Conservation (phyloP, 2,113 vertebrate genomes). For the Epinephelus fuscoguttatus region DNA sequence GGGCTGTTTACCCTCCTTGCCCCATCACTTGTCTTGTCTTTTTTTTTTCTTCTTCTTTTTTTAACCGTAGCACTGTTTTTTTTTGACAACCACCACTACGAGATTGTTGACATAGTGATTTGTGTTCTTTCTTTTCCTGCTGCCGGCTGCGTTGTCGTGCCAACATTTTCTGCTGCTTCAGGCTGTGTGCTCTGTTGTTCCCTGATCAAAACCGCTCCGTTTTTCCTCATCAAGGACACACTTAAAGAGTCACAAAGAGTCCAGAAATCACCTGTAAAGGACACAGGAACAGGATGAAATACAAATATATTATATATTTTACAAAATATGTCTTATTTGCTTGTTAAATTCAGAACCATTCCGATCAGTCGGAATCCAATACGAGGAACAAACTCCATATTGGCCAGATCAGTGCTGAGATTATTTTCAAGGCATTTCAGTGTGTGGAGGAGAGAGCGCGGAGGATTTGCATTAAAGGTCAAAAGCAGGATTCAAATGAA, state of each 20-base stretch:
- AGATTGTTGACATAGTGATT: conserved; percentile 17
- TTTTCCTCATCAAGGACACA: conserved; percentile 13
- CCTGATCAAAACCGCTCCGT: conserved; percentile 12
- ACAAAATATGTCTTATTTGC: no score
- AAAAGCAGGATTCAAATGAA: conserved; percentile 12
- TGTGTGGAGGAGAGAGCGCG: background rate
- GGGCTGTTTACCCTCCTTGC: background rate
- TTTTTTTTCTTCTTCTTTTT: background rate
- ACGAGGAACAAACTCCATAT: background rate
- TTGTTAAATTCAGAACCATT: no score
- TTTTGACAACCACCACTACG: background rate
- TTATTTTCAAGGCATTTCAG: background rate
- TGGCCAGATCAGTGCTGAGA: background rate
- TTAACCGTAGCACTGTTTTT: background rate
- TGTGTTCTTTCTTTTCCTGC: conserved; percentile 1
- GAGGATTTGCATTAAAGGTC: conserved; percentile 34
- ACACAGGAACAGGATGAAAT: background rate
- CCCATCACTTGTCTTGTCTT: background rate
- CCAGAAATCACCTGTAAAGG: conserved; percentile 1
- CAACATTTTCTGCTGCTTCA: conserved; percentile 42
- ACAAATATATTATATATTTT: background rate
- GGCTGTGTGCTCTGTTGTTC: conserved; percentile 3
- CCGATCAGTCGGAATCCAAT: background rate
- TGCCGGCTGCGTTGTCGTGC: conserved; percentile 9
- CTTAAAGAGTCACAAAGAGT: background rate